A percentile compares a stretch with the other conserved stretches of the same genome.
Conservation (phyloP, 1,140 invertebrate genomes). For the Psilanteris sp. region DNA sequence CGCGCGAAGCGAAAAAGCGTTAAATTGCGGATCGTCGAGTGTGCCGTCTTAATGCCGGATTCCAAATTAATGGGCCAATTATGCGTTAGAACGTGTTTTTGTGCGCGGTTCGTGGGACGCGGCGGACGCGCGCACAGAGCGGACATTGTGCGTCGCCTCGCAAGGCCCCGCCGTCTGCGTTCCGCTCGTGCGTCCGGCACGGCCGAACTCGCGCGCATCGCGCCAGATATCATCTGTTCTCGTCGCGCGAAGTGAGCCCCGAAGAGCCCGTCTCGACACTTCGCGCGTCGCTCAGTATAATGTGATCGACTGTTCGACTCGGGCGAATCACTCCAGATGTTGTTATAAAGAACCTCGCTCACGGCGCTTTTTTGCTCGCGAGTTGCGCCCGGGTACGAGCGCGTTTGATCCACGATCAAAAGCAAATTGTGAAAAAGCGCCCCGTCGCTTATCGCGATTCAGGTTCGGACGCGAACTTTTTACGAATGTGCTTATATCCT, state of each 20-base stretch:
- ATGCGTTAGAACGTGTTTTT: conserved; percentile 33
- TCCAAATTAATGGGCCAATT: conserved; percentile 51
- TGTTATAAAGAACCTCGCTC: conserved; percentile 26
- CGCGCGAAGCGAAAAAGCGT: conserved; percentile 31
- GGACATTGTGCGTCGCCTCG: conserved; percentile 68
- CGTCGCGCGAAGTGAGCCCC: conserved; percentile 55
- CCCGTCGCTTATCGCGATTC: no score
- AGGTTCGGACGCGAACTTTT: no score
- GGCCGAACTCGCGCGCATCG: conserved; percentile 50
- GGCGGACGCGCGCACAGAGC: conserved; percentile 68
- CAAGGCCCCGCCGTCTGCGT: conserved; percentile 15
- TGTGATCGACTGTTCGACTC: conserved; percentile 68
- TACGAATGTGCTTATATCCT: no score
- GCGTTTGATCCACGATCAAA: no score
- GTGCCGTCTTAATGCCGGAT: conserved; percentile 42
- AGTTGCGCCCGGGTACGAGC: no score
- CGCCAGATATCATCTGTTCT: conserved; percentile 71
- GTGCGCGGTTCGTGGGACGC: conserved; percentile 51
- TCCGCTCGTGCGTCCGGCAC: conserved; percentile 41
- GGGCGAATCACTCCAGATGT: conserved; percentile 63
- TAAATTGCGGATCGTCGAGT: conserved; percentile 39
- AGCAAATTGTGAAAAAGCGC: conserved; percentile 7
- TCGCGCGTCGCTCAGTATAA: conserved; percentile 65
- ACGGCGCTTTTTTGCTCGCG: conserved; percentile 7
- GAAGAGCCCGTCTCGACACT: conserved; percentile 61